These are phyloP conservation scores for Dolichopus griseipennis DNA, from an alignment of 2,888 invertebrate genomes.

Conservation along the genomic window DNA sequence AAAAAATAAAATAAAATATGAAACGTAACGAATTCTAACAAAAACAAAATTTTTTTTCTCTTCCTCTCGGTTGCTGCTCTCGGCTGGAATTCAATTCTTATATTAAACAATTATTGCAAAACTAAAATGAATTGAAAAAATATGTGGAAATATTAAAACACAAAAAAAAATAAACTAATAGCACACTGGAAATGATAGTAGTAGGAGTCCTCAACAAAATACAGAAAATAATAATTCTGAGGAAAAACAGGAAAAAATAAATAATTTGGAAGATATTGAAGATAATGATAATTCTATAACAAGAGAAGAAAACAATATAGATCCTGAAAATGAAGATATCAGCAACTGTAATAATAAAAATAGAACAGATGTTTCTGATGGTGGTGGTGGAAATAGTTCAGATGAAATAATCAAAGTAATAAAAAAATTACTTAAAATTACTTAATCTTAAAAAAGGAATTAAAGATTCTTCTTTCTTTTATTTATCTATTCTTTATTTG, in stretches of 20 bases:
- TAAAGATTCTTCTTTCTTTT: not conserved
- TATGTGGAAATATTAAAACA: not conserved
- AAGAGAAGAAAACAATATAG: not conserved
- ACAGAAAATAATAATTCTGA: not conserved
- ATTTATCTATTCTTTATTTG: not conserved
- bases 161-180: not conserved
- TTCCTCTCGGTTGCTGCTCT: not conserved
- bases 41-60: constrained; percentile 2
- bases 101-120: not conserved
- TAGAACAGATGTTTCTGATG: not conserved
- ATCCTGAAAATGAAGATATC: not conserved
- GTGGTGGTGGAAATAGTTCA: not conserved
- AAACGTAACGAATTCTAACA: constrained; percentile 6
- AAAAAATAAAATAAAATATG: not conserved
- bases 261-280: not conserved
- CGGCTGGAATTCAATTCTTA: not conserved
- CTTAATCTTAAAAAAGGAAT: not conserved
- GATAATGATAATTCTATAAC: not conserved
- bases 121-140: not conserved
- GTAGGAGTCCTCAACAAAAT: not conserved
- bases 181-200: not conserved
- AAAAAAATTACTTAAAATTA: not conserved
- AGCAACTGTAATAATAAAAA: not conserved
- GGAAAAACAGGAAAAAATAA: not conserved
- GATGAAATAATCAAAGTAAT: not conserved